Conservation (phyloP, 2,113 vertebrate genomes). For the Aythya baeri region DNA sequence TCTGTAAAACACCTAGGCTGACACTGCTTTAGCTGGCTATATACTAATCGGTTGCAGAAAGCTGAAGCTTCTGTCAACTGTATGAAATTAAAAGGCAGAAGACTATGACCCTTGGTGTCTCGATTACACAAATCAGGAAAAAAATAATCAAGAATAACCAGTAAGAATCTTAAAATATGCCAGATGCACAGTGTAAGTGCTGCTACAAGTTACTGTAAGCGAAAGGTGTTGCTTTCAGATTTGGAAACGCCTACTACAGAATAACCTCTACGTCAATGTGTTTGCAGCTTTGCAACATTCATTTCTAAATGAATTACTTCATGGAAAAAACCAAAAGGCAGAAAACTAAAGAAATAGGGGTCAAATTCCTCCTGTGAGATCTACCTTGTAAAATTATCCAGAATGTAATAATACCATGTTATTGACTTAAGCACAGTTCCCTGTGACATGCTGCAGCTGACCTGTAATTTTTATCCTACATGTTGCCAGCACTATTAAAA, state of each 20-base stretch:
- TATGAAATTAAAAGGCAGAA: constrained; percentile 20
- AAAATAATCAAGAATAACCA: background rate
- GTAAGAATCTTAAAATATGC: constrained; percentile 11
- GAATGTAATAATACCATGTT: constrained; percentile 78
- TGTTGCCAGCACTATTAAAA: constrained; percentile 82
- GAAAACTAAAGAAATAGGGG: constrained; percentile 75
- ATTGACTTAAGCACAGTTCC: constrained; percentile 83
- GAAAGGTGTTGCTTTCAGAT: constrained; percentile 49
- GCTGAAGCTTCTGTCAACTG: background rate
- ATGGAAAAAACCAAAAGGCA: constrained; percentile 60
- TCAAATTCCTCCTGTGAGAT: constrained; percentile 76
- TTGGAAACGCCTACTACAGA: constrained; percentile 59
- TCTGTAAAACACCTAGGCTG: background rate
- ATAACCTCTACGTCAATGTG: constrained; percentile 44
- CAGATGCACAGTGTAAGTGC: background rate
- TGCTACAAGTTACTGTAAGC: background rate
- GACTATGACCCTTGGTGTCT: background rate
- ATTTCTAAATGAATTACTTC: constrained; percentile 76
- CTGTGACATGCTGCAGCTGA: constrained; percentile 78
- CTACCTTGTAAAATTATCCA: constrained; percentile 81
- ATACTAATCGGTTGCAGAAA: background rate
- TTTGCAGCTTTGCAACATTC: constrained; percentile 52
- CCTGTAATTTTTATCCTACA: constrained; percentile 84
- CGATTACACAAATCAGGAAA: background rate
- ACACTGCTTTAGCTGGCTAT: background rate